A percentile compares a stretch with the other conserved stretches of the same genome.
Conservation (phyloP, 1,140 invertebrate species). For the Brachionus rubens region DNA sequence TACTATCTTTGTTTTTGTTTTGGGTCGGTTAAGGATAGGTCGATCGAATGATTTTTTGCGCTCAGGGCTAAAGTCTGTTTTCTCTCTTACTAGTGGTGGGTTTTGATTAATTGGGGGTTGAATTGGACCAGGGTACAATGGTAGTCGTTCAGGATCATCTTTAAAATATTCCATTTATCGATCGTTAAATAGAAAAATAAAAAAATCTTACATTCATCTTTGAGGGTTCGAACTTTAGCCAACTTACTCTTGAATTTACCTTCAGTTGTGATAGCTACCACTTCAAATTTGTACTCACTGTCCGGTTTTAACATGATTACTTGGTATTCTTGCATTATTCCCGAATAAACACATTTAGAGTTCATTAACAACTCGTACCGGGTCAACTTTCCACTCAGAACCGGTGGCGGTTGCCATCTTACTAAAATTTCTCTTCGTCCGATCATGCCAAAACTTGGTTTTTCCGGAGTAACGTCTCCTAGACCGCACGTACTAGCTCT, state of each 20-base stretch:
- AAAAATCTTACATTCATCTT: constrained; percentile 59
- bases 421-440: constrained; percentile 57
- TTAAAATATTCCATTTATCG: too few relatives aligned
- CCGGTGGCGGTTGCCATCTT: constrained; percentile 56
- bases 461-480: constrained; percentile 57
- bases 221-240: constrained; percentile 56
- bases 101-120: background rate
- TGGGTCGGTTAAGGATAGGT: background rate
- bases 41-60: background rate
- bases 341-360: constrained; percentile 56
- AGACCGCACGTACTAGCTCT: constrained; percentile 17
- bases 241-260: constrained; percentile 58
- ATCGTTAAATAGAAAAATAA: too few relatives aligned
- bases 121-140: constrained; percentile 32
- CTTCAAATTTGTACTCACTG: constrained; percentile 57
- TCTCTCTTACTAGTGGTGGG: background rate
- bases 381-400: constrained; percentile 55
- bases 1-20: constrained; percentile 18
- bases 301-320: constrained; percentile 54
- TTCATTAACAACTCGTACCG: constrained; percentile 58
- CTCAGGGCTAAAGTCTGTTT: background rate
- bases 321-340: constrained; percentile 54
- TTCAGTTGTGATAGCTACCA: constrained; percentile 57
- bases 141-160: constrained; percentile 31
- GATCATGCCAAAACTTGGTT: constrained; percentile 56